Evolutionary conservation across 64 coral and sea anemone species (phyloP).

Genomic region (Actinia tenebrosa): DNA sequence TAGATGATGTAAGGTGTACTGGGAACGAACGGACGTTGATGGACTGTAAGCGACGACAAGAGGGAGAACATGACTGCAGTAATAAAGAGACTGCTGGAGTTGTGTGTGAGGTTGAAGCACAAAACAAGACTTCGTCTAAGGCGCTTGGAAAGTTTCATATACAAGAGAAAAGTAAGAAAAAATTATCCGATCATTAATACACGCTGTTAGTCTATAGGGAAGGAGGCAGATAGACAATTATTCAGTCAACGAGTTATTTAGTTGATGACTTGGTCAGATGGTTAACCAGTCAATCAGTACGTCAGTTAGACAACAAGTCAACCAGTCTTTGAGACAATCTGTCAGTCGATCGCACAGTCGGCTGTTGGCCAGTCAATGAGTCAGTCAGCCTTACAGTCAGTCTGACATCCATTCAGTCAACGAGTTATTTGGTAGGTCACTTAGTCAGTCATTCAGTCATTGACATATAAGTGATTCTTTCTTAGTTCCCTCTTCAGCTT

Average conservation of each 20-base stretch:
- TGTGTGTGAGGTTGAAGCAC: background rate
- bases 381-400: too few species aligned
- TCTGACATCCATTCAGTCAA: background rate
- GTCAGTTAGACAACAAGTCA: too few species aligned
- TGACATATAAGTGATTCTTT: background rate
- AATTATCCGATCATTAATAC: too few species aligned
- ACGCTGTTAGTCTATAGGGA: too few species aligned
- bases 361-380: too few species aligned
- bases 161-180: background rate
- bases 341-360: too few species aligned
- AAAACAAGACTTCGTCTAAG: background rate
- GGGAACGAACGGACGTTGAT: constrained; percentile 47
- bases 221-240: too few species aligned
- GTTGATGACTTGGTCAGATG: too few species aligned
- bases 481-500: background rate
- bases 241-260: too few species aligned
- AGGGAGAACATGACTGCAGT: constrained; percentile 28
- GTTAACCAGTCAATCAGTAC: too few species aligned
- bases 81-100: constrained; percentile 34
- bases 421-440: background rate
- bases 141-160: background rate
- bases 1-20: constrained; percentile 47
- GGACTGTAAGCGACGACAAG: constrained; percentile 25
- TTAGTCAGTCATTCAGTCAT: background rate
- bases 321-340: too few species aligned